Base-by-base conservation (phyloP, 2,797 vertebrate genomes). In the Okamejei kenojei region DNA sequence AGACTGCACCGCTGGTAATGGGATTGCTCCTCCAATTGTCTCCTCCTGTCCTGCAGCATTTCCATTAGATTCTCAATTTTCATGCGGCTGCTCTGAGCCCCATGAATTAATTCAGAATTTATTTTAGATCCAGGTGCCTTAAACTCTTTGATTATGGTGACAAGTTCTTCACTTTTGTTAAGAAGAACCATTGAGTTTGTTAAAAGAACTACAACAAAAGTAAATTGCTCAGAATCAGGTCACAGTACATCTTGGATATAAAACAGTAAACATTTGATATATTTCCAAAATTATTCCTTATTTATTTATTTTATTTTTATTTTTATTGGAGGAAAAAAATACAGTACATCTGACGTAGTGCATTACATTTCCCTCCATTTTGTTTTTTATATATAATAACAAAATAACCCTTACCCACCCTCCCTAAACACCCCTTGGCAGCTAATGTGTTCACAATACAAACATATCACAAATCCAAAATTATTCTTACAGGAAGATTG, bases 31-130 rank as follows among this genome's bases (percentile, higher is more conserved):
- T 98, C 97, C 35, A 97, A 95, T 45, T 96, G 97, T 93, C 97
- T 94, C 63, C 98, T 96, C 93, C 97, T 96, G 93, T 99, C 98
- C 95, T 99, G 98, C 0, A 99, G 96, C 82, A 95, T 94, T 96
- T 99, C 98, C 93, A 99, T 95, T 93, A 98, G 97, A 93, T 95
- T 95, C 94, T 98, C 98, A 26, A 99, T 97, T 95, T 96, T 98
- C 94, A 96, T 93, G 93, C 94, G 96, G 94, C 98, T 97, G 94
- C 95, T 96, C 0, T 94, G 96, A 93, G 97, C 97, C 93, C 95
- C 96, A 78, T 96, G 96, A 65, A 95, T 94, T 77, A 96, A 94
- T 84, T 96, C 95, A 0, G 93, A 95, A 93, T 96, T 97, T 94
- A 95, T 93, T 93, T 97, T 95, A 93, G 96, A 96, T 94, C 97